Percentiles rank a stretch among this genome's conserved stretches.
Evolutionary conservation across 2,888 invertebrate species (phyloP).

Genomic region (Clanis bilineata): DNA sequence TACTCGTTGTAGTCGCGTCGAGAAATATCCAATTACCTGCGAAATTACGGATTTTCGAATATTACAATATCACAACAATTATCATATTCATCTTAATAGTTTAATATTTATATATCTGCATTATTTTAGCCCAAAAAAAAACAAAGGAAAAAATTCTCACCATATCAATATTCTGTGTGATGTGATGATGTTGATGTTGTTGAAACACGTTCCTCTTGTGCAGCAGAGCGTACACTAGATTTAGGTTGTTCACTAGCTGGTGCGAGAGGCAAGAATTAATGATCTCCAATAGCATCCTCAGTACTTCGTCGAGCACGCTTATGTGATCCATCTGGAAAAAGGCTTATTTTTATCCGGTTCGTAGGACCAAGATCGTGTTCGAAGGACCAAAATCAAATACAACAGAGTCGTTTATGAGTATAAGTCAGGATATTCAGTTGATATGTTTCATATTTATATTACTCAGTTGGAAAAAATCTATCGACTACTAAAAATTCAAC

Average conservation of each 20-base stretch:
- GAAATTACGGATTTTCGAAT: background rate
- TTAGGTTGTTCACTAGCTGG: constrained; percentile 91
- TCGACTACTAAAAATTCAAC: no score
- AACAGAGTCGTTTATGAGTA: no score
- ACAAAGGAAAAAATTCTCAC: constrained; percentile 84
- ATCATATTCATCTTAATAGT: no score
- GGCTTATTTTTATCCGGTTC: background rate
- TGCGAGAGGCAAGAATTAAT: constrained; percentile 96
- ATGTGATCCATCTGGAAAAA: constrained; percentile 90
- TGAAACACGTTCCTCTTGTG: constrained; percentile 96
- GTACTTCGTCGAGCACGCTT: constrained; percentile 96
- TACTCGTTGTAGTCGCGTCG: constrained; percentile 82
- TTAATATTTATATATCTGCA: no score
- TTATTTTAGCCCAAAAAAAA: background rate
- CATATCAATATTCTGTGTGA: constrained; percentile 97
- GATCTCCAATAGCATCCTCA: constrained; percentile 98
- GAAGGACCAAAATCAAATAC: background rate
- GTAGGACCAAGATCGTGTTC: background rate
- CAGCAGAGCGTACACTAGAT: constrained; percentile 96
- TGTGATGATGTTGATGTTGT: constrained; percentile 91
- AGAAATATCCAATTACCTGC: constrained; percentile 85
- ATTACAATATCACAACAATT: no score
- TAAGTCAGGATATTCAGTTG: no score
- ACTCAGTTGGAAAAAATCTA: no score
- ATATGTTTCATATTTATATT: background rate